Conservation (phyloP, 2,888 invertebrate genomes). For the Aradus depressus region DNA sequence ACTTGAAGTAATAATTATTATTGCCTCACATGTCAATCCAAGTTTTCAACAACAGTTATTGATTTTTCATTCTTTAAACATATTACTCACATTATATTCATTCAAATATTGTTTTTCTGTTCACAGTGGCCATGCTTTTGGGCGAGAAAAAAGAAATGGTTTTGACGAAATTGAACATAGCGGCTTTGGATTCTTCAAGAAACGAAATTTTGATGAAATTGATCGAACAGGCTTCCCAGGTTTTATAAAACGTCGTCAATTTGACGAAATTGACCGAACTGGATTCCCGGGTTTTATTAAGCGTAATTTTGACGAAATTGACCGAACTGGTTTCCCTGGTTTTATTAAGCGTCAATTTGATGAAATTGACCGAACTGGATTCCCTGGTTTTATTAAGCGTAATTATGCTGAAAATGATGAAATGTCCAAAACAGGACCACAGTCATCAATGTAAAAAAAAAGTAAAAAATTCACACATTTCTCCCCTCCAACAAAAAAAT, state of each 20-base stretch:
- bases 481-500: too few relatives aligned
- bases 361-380: conserved; percentile 18
- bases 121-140: conserved; percentile 27
- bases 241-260: conserved; percentile 43
- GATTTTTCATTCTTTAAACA: too few relatives aligned
- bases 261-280: conserved; percentile 50
- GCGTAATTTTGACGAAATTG: conserved; percentile 54
- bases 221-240: conserved; percentile 50
- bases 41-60: too few relatives aligned
- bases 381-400: conserved; percentile 41
- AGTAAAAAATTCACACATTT: too few relatives aligned
- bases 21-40: too few relatives aligned
- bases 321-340: conserved; percentile 48
- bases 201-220: conserved; percentile 52
- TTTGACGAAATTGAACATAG: conserved; percentile 51
- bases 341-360: conserved; percentile 40
- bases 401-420: conserved; percentile 56
- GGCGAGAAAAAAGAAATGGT: conserved; percentile 43
- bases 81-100: too few relatives aligned
- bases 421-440: too few relatives aligned
- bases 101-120: conserved; percentile 1
- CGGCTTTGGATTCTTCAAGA: conserved; percentile 42
- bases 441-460: too few relatives aligned
- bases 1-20: too few relatives aligned
- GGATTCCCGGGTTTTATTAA: conserved; percentile 43